A percentile compares a stretch with the other conserved stretches of the same genome.
Evolutionary conservation across 2,888 invertebrate genomes (phyloP).

Genomic region (Parnassius smintheus): DNA sequence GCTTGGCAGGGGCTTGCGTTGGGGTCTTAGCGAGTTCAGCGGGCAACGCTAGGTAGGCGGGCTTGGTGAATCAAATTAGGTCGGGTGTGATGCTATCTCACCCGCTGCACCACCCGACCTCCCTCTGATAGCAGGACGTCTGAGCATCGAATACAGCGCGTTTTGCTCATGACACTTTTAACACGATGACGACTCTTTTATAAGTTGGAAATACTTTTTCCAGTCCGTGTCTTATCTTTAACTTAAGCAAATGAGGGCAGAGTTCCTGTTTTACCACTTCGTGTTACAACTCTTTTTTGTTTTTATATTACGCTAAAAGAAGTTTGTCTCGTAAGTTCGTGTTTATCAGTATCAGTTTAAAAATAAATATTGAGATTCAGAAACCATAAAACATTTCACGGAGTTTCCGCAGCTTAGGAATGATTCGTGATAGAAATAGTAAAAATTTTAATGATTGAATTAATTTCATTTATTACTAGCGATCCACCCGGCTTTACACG

Average conservation of each 20-base stretch:
- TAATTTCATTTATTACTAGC: no score
- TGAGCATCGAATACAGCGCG: conserved; percentile 56
- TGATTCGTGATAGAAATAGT: no score
- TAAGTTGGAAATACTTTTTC: conserved; percentile 51
- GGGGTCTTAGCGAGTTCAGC: conserved; percentile 42
- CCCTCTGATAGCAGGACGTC: conserved; percentile 57
- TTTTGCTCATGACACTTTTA: conserved; percentile 66
- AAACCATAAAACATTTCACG: no score
- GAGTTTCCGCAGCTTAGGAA: no score
- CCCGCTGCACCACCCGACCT: conserved; percentile 51
- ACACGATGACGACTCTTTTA: conserved; percentile 55
- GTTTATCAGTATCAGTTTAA: background rate
- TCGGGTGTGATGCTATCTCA: conserved; percentile 68
- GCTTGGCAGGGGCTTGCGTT: conserved; percentile 41
- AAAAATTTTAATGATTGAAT: no score
- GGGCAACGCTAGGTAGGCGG: conserved; percentile 36
- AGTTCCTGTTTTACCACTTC: conserved; percentile 31
- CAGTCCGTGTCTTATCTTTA: conserved; percentile 58
- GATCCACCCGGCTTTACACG: no score
- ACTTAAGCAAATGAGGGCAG: conserved; percentile 46
- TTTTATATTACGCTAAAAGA: background rate
- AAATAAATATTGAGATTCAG: no score
- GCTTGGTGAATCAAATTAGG: conserved; percentile 70
- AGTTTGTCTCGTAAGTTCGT: background rate
- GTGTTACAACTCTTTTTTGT: background rate